Evolutionary conservation across 2,113 vertebrate species (phyloP), one percentile per base, ranked within the genome.

Genomic region (Ictalurus furcatus): DNA sequence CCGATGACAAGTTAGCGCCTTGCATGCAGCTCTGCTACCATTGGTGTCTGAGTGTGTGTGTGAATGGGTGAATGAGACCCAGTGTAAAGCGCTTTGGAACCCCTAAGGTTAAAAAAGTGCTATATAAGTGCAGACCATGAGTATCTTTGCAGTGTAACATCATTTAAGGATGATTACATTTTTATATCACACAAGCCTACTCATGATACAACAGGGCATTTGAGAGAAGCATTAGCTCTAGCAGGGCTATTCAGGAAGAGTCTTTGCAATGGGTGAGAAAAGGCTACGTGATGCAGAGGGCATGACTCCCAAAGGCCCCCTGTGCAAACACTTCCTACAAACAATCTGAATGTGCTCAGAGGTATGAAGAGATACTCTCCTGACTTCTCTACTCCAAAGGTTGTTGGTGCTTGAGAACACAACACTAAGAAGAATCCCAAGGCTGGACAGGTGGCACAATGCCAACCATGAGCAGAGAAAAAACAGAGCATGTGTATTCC

Each of bases 301-400:
- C 84, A 86, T 73, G 85, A 58, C 61, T 87, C 59, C 52, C 34
- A 73, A n/a, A 85, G 58, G 76, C 34, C 52, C 54, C 85, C 65
- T 63, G 83, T 89, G 81, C 82, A 69, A 65, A 88, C 12, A 84
- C 89, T 92, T 93, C 90, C 91, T 88, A 88, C 74, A 91, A 91
- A 89, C 78, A 54, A 73, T 85, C 59, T 89, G 82, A 91, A 91
- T 85, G 90, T 28, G 86, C 58, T 86, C 37, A 79, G 65, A 23
- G 25, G 37, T 88, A 74, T 28, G 76, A 34, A 82, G 44, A 88
- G 81, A 87, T 67, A 85, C 85, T 88, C 78, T 85, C 87, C 90
- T 82, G 44, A 80, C 65, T 84, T 83, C 7, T 54, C 52, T 84
- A 65, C 85, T 84, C 71, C 67, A 90, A 52, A 88, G 87, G 87